These are phyloP conservation scores for Drosophila mayaguana DNA, from an alignment of 2,888 invertebrate species.

Conservation along the genomic window DNA sequence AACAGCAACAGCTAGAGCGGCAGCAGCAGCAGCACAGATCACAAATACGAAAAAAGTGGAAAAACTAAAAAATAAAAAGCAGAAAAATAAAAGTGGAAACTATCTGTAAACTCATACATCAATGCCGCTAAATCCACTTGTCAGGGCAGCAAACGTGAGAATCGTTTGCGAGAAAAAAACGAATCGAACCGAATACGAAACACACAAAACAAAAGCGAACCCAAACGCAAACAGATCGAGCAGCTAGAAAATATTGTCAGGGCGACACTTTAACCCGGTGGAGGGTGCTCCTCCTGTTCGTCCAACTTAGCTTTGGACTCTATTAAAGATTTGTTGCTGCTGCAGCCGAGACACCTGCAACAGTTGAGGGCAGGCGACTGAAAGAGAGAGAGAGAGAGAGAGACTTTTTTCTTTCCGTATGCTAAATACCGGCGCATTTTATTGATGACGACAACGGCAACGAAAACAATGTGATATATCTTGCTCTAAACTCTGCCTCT, in stretches of 20 bases:
- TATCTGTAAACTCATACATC: slow-evolving; percentile 77
- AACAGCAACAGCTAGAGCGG: background rate
- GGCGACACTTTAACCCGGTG: slow-evolving; percentile 72
- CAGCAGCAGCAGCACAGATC: slow-evolving; percentile 4
- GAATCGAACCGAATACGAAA: slow-evolving; percentile 27
- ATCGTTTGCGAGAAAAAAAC: slow-evolving; percentile 55
- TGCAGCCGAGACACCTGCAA: slow-evolving; percentile 62
- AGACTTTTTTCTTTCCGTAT: slow-evolving; percentile 47
- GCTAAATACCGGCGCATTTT: slow-evolving; percentile 76
- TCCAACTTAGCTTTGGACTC: slow-evolving; percentile 38
- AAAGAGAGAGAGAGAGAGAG: slow-evolving; percentile 75
- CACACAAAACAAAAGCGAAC: slow-evolving; percentile 59
- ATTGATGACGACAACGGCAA: slow-evolving; percentile 77
- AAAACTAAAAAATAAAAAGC: slow-evolving; percentile 31
- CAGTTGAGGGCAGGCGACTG: slow-evolving; percentile 64
- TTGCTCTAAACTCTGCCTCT: slow-evolving; percentile 16
- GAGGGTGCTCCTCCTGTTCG: slow-evolving; percentile 37
- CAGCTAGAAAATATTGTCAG: slow-evolving; percentile 75
- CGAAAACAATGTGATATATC: slow-evolving; percentile 69
- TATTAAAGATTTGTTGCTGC: slow-evolving; percentile 64
- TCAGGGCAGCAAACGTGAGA: slow-evolving; percentile 78
- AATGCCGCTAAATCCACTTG: slow-evolving; percentile 81
- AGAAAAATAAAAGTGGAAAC: slow-evolving; percentile 54
- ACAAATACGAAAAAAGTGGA: slow-evolving; percentile 4
- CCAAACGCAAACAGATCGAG: slow-evolving; percentile 68